Evolutionary conservation across 2,797 vertebrate genomes (phyloP).

Genomic region (Alauda arvensis): DNA sequence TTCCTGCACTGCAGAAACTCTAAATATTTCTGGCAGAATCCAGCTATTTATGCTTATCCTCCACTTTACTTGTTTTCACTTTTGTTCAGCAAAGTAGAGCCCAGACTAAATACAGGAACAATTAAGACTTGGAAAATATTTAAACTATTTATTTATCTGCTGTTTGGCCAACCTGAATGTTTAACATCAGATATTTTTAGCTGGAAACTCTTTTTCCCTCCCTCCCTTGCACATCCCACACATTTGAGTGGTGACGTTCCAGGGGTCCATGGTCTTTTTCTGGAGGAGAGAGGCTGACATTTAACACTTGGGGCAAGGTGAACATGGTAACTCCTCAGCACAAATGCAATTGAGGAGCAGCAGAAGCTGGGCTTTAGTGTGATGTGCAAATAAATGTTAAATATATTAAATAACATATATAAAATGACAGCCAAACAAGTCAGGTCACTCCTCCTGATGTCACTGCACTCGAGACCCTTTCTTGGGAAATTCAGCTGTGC

Average conservation of each 20-base stretch:
- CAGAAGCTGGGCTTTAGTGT: not conserved
- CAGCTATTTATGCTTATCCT: slow-evolving; percentile 4
- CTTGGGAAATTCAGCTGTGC: not conserved
- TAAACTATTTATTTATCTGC: slow-evolving; percentile 3
- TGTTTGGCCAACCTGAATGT: not conserved
- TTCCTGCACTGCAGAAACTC: not conserved
- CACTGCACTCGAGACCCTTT: accelerated
- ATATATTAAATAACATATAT: not conserved
- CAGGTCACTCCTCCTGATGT: accelerated
- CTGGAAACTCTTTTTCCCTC: not conserved
- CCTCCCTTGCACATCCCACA: not conserved
- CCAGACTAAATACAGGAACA: slow-evolving; percentile 33
- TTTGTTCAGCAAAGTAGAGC: not conserved
- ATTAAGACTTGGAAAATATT: slow-evolving; percentile 37
- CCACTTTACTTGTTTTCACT: slow-evolving; percentile 12
- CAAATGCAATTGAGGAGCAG: not conserved
- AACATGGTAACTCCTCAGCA: not conserved
- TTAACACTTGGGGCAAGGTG: not conserved
- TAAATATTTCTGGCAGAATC: slow-evolving; percentile 19
- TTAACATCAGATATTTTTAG: slow-evolving; percentile 11
- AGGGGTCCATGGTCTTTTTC: not conserved
- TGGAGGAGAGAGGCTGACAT: not conserved
- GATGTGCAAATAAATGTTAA: not conserved
- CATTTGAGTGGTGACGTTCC: slow-evolving; percentile 17
- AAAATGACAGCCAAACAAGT: not conserved